A percentile compares a stretch with the other conserved stretches of the same genome.
Evolutionary conservation across 2,888 invertebrate species (phyloP).

Genomic region (Idaea aversata): DNA sequence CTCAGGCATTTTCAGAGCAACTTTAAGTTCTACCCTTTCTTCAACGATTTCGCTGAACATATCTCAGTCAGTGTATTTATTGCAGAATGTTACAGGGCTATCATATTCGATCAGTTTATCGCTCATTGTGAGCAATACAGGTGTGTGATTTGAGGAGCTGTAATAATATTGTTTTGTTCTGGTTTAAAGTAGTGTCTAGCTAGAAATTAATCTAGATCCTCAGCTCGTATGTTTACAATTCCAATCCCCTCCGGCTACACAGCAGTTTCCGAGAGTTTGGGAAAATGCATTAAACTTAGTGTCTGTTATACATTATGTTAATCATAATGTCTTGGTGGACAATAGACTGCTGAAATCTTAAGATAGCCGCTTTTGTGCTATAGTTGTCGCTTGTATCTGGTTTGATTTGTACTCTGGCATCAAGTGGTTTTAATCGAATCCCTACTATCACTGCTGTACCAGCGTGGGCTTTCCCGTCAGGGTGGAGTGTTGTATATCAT

Average conservation of each 20-base stretch:
- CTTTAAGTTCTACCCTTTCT: conserved; percentile 10
- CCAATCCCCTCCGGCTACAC: conserved; percentile 18
- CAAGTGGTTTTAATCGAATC: conserved; percentile 7
- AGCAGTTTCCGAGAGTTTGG: not conserved
- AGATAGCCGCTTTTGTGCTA: conserved; percentile 8
- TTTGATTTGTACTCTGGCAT: conserved; percentile 8
- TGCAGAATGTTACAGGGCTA: conserved; percentile 8
- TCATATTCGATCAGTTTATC: conserved; percentile 4
- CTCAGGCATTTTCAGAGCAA: conserved; percentile 13
- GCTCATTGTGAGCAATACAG: conserved; percentile 17
- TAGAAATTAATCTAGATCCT: conserved; percentile 16
- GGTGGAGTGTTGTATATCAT: not conserved
- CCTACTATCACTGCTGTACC: conserved; percentile 8
- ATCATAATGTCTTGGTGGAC: conserved; percentile 12
- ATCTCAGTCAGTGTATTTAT: conserved; percentile 22
- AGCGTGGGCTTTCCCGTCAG: conserved; percentile 6
- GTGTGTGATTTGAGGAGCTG: conserved; percentile 22
- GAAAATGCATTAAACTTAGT: not conserved
- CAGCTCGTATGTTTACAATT: conserved; percentile 24
- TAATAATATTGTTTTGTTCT: conserved; percentile 17
- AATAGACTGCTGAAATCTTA: conserved; percentile 11
- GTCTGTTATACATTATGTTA: too few relatives aligned
- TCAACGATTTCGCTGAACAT: conserved; percentile 14
- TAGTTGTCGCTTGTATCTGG: conserved; percentile 14
- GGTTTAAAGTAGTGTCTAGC: too few relatives aligned